These are phyloP conservation scores for Microctenopoma lineatum DNA, from an alignment of 2,797 vertebrate genomes.

Conservation along the genomic window DNA sequence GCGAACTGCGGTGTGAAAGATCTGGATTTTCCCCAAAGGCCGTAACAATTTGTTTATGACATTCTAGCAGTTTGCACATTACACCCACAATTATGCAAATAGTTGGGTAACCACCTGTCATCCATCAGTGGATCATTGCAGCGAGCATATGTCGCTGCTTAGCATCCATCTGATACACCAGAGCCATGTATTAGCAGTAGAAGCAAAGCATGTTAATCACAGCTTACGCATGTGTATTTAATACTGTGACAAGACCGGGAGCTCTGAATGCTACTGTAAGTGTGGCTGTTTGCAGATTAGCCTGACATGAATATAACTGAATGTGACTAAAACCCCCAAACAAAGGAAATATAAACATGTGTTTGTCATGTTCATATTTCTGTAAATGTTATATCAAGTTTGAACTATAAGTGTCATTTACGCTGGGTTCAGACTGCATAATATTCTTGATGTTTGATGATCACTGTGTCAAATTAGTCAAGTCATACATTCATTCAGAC, in stretches of 20 bases:
- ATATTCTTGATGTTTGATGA: too few relatives aligned
- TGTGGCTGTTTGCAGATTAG: constrained; percentile 21
- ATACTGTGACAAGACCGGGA: constrained; percentile 51
- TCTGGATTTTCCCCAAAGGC: constrained; percentile 64
- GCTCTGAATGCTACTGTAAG: constrained; percentile 29
- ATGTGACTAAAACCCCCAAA: constrained; percentile 1
- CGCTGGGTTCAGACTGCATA: too few relatives aligned
- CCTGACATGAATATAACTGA: not conserved
- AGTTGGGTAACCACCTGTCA: constrained; percentile 77
- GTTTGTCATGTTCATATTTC: constrained; percentile 2
- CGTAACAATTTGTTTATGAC: constrained; percentile 74
- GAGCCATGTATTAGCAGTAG: constrained; percentile 53
- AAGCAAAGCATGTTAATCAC: constrained; percentile 62
- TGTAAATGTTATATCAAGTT: too few relatives aligned
- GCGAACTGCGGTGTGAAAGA: constrained; percentile 50
- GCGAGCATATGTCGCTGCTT: constrained; percentile 73
- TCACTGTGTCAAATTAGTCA: too few relatives aligned
- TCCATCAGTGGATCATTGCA: constrained; percentile 58
- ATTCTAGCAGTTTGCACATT: constrained; percentile 55
- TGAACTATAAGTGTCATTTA: too few relatives aligned
- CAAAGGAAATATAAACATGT: constrained; percentile 17
- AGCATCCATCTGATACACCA: constrained; percentile 72
- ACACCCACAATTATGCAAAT: constrained; percentile 79
- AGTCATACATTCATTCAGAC: too few relatives aligned
- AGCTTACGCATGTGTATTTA: constrained; percentile 46